These are phyloP conservation scores for Natator depressus DNA, from an alignment of 2,113 vertebrate genomes.

Conservation along the genomic window DNA sequence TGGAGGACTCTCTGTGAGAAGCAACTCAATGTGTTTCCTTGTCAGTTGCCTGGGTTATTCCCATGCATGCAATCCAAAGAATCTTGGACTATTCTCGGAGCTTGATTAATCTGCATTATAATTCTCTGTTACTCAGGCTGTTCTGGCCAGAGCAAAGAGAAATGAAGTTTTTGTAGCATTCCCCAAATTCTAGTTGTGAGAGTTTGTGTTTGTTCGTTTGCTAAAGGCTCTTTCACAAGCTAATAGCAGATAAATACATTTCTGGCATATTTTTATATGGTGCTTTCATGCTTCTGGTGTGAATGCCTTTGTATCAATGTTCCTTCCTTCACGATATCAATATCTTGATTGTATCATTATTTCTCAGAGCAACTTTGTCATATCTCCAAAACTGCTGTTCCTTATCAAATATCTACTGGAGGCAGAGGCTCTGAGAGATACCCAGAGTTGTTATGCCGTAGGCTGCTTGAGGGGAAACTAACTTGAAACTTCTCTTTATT, in stretches of 20 bases:
- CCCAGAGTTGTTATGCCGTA: neutral
- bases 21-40: neutral
- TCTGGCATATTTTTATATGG: neutral
- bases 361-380: neutral
- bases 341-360: neutral
- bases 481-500: neutral
- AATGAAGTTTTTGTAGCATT: neutral
- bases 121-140: neutral
- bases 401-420: conserved; percentile 49
- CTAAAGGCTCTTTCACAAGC: neutral
- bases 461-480: neutral
- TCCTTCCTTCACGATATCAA: conserved; percentile 4
- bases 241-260: neutral
- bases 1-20: neutral
- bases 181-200: neutral
- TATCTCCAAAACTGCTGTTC: conserved; percentile 1
- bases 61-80: neutral
- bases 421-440: conserved; percentile 19
- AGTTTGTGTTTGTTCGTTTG: neutral
- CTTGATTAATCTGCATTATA: neutral
- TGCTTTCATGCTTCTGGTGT: neutral
- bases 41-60: neutral
- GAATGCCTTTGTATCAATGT: neutral
- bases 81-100: neutral
- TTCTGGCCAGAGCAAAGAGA: neutral